Percentiles rank a stretch among this genome's conserved stretches.
Conservation (phyloP, 1,140 invertebrate species). For the Stegodyphus dumicola region DNA sequence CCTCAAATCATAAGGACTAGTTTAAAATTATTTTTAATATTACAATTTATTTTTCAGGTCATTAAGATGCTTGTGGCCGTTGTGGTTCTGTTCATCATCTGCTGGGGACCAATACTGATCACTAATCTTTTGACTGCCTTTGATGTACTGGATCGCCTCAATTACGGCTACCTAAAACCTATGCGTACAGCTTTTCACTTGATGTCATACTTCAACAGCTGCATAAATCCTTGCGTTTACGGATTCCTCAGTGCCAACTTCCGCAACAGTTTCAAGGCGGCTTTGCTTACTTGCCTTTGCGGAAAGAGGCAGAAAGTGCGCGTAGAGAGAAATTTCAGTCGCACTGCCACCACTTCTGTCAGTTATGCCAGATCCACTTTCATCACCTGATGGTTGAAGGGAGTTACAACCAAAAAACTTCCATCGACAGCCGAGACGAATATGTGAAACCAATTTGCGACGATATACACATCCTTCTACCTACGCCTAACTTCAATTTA, state of each 20-base stretch:
- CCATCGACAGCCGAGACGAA: neutral
- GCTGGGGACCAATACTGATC: conserved; percentile 77
- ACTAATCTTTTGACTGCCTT: conserved; percentile 77
- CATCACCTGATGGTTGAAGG: conserved; percentile 55
- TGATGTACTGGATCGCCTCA: conserved; percentile 70
- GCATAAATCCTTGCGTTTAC: conserved; percentile 82
- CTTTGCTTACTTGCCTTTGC: conserved; percentile 68
- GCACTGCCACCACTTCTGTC: conserved; percentile 68
- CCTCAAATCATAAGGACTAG: too few relatives aligned
- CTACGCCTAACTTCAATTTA: neutral
- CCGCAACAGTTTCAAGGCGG: conserved; percentile 74
- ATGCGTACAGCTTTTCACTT: conserved; percentile 75
- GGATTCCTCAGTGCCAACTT: conserved; percentile 86
- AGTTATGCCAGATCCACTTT: conserved; percentile 63
- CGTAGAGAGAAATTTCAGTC: conserved; percentile 63
- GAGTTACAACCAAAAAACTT: neutral
- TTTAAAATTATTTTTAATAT: too few relatives aligned
- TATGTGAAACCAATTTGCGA: neutral
- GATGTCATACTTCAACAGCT: conserved; percentile 80
- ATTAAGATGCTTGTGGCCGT: conserved; percentile 80
- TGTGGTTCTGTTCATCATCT: conserved; percentile 77
- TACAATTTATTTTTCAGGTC: conserved; percentile 70
- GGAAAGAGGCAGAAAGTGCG: conserved; percentile 21
- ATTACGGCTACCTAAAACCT: conserved; percentile 73
- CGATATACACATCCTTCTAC: neutral